Base-by-base conservation (phyloP, 2,113 vertebrate genomes). In the Orthonyx spaldingii region DNA sequence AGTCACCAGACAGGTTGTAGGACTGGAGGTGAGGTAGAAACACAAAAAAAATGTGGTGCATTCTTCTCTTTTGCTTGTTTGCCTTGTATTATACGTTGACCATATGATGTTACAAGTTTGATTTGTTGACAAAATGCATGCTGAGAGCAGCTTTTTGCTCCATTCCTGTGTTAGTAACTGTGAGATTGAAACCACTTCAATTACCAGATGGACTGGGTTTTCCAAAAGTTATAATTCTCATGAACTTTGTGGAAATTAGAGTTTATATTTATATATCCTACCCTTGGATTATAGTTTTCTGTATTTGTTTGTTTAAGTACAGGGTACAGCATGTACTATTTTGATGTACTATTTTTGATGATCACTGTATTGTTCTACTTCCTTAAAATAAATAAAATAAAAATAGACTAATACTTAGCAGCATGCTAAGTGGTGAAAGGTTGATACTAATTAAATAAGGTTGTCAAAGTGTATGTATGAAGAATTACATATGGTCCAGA, bases 231-330 rank as follows among this genome's bases (percentile, higher is more conserved):
- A 7, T 32, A 74, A 77, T 89, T 97, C 88, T 84, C 90, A 44
- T 93, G 65, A 92, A 89, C 83, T 90, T 72, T 33, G 42, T 90
- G 88, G 80, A 95, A 82, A 68, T 71, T 61, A 57, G 57, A 41
- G 79, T 86, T 95, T 88, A 60, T 94, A 60, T 96, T 95, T 90
- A 47, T 81, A 70, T 93, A 65, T 92, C 76, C 79, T 94, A 49
- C 64, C 61, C 83, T 64, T 74, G 79, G 76, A 75, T 95, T 94
- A 90, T 64, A 68, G 37, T 84, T 93, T 79, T 77, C 75, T 78
- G 64, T 95, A 89, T 97, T 96, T 97, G 87, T 96, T 96, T 96
- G 94, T 94, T 70, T 93, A 88, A 94, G 80, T 83, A 84, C 55
- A 23, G 64, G 33, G 83, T 96, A 94, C 94, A 56, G 76, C 9